These are phyloP conservation scores for Phenganax subtilis DNA, from an alignment of 92 coral and sea anemone species.

Conservation along the genomic window DNA sequence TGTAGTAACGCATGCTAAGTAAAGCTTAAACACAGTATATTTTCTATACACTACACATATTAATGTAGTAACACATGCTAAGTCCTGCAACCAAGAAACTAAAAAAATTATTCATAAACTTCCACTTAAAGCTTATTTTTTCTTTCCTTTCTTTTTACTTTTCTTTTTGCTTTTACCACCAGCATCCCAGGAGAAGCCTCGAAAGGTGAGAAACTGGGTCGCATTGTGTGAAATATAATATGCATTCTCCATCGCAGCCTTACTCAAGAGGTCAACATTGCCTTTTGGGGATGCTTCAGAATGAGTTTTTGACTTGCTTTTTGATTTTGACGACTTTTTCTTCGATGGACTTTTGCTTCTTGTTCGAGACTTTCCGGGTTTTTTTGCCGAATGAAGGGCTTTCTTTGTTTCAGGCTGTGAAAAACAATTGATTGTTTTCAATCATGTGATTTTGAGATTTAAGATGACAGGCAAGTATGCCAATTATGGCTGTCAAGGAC, in stretches of 20 bases:
- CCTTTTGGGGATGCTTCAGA: slow-evolving; percentile 67
- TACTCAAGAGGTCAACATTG: slow-evolving; percentile 67
- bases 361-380: slow-evolving; percentile 63
- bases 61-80: too few relatives aligned
- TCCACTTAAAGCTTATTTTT: slow-evolving; percentile 41
- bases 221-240: slow-evolving; percentile 93
- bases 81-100: too few relatives aligned
- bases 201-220: slow-evolving; percentile 66
- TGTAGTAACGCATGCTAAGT: too few relatives aligned
- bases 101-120: too few relatives aligned
- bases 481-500: too few relatives aligned
- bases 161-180: slow-evolving; percentile 62
- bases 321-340: slow-evolving; percentile 58
- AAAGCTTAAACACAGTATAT: too few relatives aligned
- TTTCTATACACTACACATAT: too few relatives aligned
- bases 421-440: background rate
- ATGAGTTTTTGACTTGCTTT: slow-evolving; percentile 70
- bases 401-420: slow-evolving; percentile 28
- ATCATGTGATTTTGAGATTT: too few relatives aligned
- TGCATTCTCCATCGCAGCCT: slow-evolving; percentile 96
- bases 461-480: too few relatives aligned
- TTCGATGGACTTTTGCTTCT: slow-evolving; percentile 87
- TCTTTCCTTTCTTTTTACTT: slow-evolving; percentile 56
- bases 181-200: slow-evolving; percentile 85
- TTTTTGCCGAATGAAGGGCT: slow-evolving; percentile 59